Conservation (phyloP, 2,797 vertebrate genomes). For the Corythornis leucogaster region DNA sequence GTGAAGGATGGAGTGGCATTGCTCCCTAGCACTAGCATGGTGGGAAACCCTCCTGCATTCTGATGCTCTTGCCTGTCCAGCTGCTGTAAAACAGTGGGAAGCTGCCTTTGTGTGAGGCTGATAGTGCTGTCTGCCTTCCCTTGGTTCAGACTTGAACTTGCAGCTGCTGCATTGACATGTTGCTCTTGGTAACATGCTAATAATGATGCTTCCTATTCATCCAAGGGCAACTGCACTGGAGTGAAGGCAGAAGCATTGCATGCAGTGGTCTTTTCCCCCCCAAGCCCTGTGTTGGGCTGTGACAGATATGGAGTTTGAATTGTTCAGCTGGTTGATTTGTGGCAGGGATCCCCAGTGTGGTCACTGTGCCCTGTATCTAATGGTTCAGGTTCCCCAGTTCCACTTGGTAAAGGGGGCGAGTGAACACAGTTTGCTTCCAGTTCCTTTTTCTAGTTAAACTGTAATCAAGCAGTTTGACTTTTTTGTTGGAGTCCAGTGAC, state of each 20-base stretch:
- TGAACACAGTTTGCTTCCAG: rapidly evolving
- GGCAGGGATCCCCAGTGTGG: rapidly evolving
- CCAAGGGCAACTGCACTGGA: not conserved
- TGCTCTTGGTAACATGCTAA: not conserved
- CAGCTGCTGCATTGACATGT: not conserved
- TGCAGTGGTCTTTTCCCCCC: rapidly evolving
- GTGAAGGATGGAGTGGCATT: too few species aligned
- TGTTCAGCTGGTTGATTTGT: not conserved
- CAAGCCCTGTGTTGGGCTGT: rapidly evolving
- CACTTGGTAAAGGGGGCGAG: too few species aligned
- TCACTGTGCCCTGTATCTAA: not conserved
- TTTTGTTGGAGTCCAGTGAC: not conserved
- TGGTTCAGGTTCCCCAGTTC: too few species aligned
- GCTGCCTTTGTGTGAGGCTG: not conserved
- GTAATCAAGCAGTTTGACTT: not conserved
- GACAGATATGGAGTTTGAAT: not conserved
- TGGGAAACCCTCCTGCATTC: not conserved
- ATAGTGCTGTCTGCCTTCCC: not conserved
- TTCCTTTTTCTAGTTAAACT: not conserved
- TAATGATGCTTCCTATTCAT: not conserved
- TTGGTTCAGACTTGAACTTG: not conserved
- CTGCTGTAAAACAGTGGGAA: not conserved
- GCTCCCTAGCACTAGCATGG: too few species aligned
- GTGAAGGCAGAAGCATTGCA: not conserved
- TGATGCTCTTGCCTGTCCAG: rapidly evolving